phyloP scores from a whole-genome alignment of 2,888 invertebrate genomes.

The Ectemnius cavifrons region DNA sequence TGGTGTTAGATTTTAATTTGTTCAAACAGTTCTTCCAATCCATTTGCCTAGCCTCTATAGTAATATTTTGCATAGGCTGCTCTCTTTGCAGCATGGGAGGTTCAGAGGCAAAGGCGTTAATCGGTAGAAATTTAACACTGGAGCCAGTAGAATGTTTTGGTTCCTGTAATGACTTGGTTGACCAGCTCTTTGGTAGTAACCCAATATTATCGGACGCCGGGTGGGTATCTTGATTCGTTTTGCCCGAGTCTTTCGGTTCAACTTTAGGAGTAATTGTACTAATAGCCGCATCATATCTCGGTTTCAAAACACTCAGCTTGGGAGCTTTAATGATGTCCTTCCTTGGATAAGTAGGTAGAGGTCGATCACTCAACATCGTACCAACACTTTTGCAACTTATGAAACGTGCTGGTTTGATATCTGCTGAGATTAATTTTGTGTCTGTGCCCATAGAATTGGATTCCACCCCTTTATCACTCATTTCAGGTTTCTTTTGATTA shows the following conservation, averaged over 20 bases:
- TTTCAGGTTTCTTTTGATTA: slow-evolving; percentile 20
- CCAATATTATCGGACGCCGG: slow-evolving; percentile 55
- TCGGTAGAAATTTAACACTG: slow-evolving; percentile 36
- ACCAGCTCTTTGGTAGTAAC: slow-evolving; percentile 55
- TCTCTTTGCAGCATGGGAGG: slow-evolving; percentile 51
- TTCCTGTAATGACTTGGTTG: slow-evolving; percentile 43
- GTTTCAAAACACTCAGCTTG: slow-evolving; percentile 59
- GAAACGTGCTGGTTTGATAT: slow-evolving; percentile 14
- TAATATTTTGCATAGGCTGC: not conserved
- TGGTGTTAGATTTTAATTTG: slow-evolving; percentile 9
- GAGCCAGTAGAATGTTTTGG: slow-evolving; percentile 38
- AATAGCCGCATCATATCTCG: slow-evolving; percentile 22
- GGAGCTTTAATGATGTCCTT: slow-evolving; percentile 66
- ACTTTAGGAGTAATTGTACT: slow-evolving; percentile 26
- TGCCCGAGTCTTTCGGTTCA: slow-evolving; percentile 16
- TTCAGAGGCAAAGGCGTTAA: slow-evolving; percentile 16
- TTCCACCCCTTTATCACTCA: slow-evolving; percentile 29
- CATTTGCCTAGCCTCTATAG: not conserved
- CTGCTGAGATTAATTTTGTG: slow-evolving; percentile 13
- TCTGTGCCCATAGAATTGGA: slow-evolving; percentile 26
- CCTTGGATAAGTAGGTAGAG: slow-evolving; percentile 48
- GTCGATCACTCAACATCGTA: slow-evolving; percentile 44
- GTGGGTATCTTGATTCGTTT: slow-evolving; percentile 47
- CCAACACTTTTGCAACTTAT: slow-evolving; percentile 47
- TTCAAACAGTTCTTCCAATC: slow-evolving; percentile 15